Evolutionary conservation across 1,140 invertebrate genomes (phyloP).

Genomic region (Asbolus verrucosus): DNA sequence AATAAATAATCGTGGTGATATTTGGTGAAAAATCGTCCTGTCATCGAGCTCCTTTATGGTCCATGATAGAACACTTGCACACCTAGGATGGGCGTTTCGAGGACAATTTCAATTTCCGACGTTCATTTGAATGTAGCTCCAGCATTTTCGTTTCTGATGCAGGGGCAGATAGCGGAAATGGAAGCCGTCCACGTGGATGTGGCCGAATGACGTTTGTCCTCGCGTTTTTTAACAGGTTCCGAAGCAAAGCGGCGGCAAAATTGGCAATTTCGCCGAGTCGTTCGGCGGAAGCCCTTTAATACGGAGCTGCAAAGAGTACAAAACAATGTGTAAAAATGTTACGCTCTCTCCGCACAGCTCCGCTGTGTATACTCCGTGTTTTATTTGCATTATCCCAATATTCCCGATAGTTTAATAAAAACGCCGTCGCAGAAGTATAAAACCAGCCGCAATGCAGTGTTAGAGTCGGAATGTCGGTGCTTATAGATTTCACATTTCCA

Average conservation of each 20-base stretch:
- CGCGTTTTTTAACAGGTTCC: conserved; percentile 22
- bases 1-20: too few species aligned
- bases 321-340: conserved; percentile 31
- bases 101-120: too few species aligned
- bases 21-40: too few species aligned
- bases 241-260: conserved; percentile 24
- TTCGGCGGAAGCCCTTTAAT: conserved; percentile 12
- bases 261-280: conserved; percentile 39
- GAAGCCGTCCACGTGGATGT: neutral
- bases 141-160: too few species aligned
- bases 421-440: conserved; percentile 47
- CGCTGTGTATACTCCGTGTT: conserved; percentile 15
- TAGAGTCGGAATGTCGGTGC: conserved; percentile 44
- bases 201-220: conserved; percentile 17
- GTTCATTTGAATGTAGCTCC: too few species aligned
- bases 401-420: conserved; percentile 48
- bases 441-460: conserved; percentile 54
- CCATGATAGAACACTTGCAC: too few species aligned
- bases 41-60: too few species aligned
- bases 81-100: too few species aligned
- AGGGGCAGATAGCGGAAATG: too few species aligned
- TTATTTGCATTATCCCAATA: conserved; percentile 45
- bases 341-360: neutral
- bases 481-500: conserved; percentile 55
- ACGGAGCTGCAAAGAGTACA: conserved; percentile 20